phyloP scores from a whole-genome alignment of 2,113 vertebrate genomes.

The Steatornis caripensis region DNA sequence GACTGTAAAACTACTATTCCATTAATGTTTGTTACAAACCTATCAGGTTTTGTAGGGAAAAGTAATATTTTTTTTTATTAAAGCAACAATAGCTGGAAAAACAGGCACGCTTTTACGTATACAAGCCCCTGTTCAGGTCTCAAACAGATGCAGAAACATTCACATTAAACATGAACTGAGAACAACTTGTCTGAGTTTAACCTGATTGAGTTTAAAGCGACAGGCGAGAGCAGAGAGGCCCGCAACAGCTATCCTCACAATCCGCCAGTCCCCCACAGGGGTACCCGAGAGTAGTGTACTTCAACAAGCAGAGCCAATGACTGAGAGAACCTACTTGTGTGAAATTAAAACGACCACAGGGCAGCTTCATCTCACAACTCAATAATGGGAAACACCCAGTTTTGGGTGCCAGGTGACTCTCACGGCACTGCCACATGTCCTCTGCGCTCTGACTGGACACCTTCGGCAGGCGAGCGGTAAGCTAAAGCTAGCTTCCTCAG shows the following conservation, averaged over 20 bases:
- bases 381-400: fast-evolving
- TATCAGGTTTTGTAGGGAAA: background rate
- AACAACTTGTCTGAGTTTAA: background rate
- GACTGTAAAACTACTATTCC: background rate
- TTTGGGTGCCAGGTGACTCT: background rate
- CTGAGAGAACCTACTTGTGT: background rate
- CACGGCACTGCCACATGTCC: fast-evolving
- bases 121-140: background rate
- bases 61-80: background rate
- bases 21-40: background rate
- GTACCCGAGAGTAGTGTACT: fast-evolving
- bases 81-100: conserved; percentile 1
- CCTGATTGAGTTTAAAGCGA: background rate
- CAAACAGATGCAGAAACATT: background rate
- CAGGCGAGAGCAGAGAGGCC: background rate
- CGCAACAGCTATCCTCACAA: background rate
- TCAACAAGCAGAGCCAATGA: background rate
- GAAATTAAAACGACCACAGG: background rate
- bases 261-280: background rate
- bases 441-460: fast-evolving
- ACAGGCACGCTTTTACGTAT: background rate
- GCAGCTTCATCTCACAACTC: background rate
- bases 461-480: fast-evolving
- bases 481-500: background rate
- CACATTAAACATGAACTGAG: background rate